Base-by-base conservation (phyloP, 1,140 invertebrate species). In the Drosophila suzukii region DNA sequence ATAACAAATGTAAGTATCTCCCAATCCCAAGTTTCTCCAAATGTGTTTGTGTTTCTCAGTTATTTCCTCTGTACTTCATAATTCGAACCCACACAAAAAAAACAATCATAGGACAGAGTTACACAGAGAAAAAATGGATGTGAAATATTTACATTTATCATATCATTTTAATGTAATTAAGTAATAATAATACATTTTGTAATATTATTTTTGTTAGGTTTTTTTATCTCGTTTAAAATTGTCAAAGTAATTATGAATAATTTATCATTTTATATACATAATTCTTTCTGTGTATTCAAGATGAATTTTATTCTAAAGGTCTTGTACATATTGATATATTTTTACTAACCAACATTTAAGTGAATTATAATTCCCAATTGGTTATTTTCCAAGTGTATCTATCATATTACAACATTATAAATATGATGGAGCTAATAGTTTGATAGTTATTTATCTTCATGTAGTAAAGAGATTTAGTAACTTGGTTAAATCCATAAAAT, bases 1-100 rank as follows among this genome's bases (percentile, higher is more conserved):
- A 79, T 81, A 88, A 86, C 79, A 88, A 86, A 88, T 88, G 83
- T 86, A 86, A 86, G 83, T 86, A 83, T 82, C 51, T 34, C 50
- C 43, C 59, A 47, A 56, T 34, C 50, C 43, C 59, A 44, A 59
- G 46, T 63, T 44, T 55, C 65, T 34, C 32, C 53, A 49, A 53
- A 39, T 49, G 56, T 63, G 46, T 73, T 34, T 62, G 57, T 70
- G 56, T 81, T 46, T 74, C 71, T 84, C 75, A 59, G 60, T 65
- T 72, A 73, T 80, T 86, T 86, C 78, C 75, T 85, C 66, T 79
- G 62, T 73, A 85, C 81, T 85, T 86, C 61, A 81, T 81, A 82
- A 75, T 72, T 88, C 54, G 75, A 75, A 60, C 83, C 83, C 83
- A 79, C 83, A 82, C 61, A 67, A 46, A 50, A 12, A 30, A 49